phyloP scores from a whole-genome alignment of 1,140 invertebrate genomes.

The Brachionus sp. region DNA sequence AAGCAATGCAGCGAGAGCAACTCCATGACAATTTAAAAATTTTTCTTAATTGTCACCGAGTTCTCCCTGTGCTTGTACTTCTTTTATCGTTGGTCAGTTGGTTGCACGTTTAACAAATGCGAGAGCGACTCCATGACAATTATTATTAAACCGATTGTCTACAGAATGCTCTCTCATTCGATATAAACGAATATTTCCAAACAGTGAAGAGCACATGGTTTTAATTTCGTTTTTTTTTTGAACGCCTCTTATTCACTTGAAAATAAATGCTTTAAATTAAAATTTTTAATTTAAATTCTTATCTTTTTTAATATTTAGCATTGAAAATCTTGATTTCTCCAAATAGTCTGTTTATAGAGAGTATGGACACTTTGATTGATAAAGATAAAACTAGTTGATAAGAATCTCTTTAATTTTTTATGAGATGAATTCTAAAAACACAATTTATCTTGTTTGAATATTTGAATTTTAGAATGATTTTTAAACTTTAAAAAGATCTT shows the following conservation, averaged over 20 bases:
- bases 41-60: constrained; percentile 31
- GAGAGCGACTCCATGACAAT: constrained; percentile 45
- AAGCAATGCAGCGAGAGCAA: constrained; percentile 37
- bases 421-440: background rate
- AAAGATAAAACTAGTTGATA: constrained; percentile 6
- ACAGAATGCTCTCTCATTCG: constrained; percentile 26
- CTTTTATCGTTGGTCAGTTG: background rate
- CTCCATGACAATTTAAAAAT: constrained; percentile 30
- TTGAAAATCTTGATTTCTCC: background rate
- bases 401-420: background rate
- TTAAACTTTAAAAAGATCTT: background rate
- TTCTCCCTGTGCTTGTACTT: constrained; percentile 36
- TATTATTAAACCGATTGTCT: background rate
- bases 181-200: background rate
- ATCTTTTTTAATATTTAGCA: background rate
- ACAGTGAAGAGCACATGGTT: constrained; percentile 6
- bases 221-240: background rate
- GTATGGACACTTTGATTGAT: constrained; percentile 8
- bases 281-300: constrained; percentile 1
- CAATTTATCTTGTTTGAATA: background rate
- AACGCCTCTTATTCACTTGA: constrained; percentile 1
- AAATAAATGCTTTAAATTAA: constrained; percentile 9
- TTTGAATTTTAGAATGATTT: background rate
- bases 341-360: background rate
- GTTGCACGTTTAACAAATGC: background rate